Conservation (phyloP, 2,113 vertebrate genomes). For the Heloderma charlesbogerti region DNA sequence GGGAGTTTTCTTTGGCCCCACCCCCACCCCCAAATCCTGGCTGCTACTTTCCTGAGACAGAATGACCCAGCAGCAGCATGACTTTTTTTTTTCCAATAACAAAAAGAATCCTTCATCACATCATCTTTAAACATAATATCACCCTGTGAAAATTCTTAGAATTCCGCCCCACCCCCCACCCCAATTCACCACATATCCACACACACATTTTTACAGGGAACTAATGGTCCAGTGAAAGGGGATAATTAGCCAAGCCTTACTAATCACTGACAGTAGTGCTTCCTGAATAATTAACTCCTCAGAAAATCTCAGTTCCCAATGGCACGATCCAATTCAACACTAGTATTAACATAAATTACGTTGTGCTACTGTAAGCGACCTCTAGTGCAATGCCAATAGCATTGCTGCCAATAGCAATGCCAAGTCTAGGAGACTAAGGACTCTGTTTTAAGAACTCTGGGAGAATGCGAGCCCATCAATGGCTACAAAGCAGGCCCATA, state of each 20-base stretch:
- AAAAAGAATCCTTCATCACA: not conserved
- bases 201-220: not conserved
- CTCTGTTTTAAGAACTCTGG: not conserved
- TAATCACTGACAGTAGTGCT: not conserved
- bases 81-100: not conserved
- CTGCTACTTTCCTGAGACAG: too few species aligned
- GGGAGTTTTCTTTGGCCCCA: not conserved
- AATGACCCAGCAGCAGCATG: not conserved
- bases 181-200: not conserved
- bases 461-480: not conserved
- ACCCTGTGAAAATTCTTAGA: not conserved
- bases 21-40: not conserved
- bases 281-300: not conserved
- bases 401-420: not conserved
- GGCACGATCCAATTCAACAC: too few species aligned
- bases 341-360: too few species aligned
- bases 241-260: not conserved
- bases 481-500: not conserved
- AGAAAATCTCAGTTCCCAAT: not conserved
- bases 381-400: too few species aligned
- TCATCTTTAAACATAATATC: not conserved
- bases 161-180: not conserved
- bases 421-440: not conserved
- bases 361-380: too few species aligned
- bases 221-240: too few species aligned